A percentile compares a stretch with the other conserved stretches of the same genome.
phyloP scores from a whole-genome alignment of 2,888 invertebrate genomes.

The Anorthoa munda region DNA sequence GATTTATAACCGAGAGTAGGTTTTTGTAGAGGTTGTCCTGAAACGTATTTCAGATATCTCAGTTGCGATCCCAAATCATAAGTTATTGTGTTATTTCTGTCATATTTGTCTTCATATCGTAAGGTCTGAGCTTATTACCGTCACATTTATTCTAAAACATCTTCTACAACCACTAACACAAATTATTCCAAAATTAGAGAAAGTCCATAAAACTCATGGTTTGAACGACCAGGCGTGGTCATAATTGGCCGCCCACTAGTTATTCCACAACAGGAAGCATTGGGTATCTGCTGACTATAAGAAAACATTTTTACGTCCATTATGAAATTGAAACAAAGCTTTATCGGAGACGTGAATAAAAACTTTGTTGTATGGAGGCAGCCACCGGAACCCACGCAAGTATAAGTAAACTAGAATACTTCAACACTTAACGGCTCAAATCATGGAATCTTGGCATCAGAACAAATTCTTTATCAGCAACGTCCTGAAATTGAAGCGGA shows the following conservation, averaged over 20 bases:
- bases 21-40: conserved; percentile 38
- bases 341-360: conserved; percentile 11
- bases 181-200: conserved; percentile 56
- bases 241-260: conserved; percentile 60
- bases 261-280: conserved; percentile 48
- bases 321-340: conserved; percentile 39
- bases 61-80: conserved; percentile 34
- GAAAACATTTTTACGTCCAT: conserved; percentile 19
- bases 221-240: conserved; percentile 40
- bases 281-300: conserved; percentile 23
- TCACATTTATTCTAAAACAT: conserved; percentile 15
- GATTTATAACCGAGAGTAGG: conserved; percentile 54
- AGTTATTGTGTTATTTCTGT: conserved; percentile 13
- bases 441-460: conserved; percentile 36
- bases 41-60: conserved; percentile 29
- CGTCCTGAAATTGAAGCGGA: conserved; percentile 35
- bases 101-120: conserved; percentile 23
- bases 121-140: conserved; percentile 16
- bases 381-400: conserved; percentile 28
- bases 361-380: conserved; percentile 10
- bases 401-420: conserved; percentile 18
- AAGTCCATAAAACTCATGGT: conserved; percentile 54
- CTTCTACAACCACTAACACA: conserved; percentile 36
- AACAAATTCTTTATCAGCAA: conserved; percentile 39
- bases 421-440: conserved; percentile 25